Conservation (phyloP, 2,113 vertebrate species). For the Calypte anna region DNA sequence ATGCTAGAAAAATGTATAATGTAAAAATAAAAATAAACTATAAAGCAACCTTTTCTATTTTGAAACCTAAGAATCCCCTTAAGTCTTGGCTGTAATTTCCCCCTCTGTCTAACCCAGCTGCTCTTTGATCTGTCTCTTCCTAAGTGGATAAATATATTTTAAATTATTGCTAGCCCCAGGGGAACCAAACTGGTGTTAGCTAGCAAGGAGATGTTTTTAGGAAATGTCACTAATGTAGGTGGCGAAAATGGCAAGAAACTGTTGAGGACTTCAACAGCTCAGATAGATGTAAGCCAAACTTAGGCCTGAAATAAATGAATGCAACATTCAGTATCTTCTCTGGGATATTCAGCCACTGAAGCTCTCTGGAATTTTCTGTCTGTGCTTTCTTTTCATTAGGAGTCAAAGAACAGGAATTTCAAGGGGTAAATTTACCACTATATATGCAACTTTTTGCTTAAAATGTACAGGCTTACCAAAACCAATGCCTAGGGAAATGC, state of each 20-base stretch:
- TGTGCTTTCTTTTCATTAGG: background rate
- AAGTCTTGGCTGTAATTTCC: background rate
- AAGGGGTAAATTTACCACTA: background rate
- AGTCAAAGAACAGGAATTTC: background rate
- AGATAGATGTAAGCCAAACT: background rate
- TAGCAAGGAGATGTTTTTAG: constrained; percentile 10
- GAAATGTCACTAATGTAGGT: constrained; percentile 16
- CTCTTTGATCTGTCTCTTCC: constrained; percentile 32
- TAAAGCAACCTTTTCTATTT: constrained; percentile 25
- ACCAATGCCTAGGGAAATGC: background rate
- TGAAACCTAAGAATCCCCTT: constrained; percentile 24
- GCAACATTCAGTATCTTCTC: background rate
- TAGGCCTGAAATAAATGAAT: constrained; percentile 5
- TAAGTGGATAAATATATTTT: constrained; percentile 61
- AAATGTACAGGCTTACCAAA: background rate
- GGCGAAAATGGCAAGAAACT: background rate
- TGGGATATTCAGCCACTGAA: background rate
- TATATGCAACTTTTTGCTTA: background rate
- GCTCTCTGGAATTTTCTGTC: background rate
- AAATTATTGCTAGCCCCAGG: constrained; percentile 42
- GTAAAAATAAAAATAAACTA: background rate
- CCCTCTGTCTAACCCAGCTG: background rate
- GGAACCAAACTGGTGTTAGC: background rate
- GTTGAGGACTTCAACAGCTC: background rate
- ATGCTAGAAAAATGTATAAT: constrained; percentile 10